phyloP scores from a whole-genome alignment of 1,140 invertebrate genomes.

The Reticulitermes speratus region DNA sequence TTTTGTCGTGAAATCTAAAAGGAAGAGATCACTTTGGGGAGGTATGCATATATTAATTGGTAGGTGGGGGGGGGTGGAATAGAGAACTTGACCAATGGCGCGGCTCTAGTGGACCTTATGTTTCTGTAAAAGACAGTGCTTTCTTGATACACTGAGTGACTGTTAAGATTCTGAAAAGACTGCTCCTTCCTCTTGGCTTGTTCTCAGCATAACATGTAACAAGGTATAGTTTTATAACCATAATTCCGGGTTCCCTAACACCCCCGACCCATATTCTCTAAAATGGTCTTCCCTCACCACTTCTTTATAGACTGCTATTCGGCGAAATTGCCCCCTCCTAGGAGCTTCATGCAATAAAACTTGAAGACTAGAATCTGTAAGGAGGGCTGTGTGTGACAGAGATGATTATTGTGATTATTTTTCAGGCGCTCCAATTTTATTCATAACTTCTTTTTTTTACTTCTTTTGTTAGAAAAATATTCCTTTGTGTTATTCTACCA shows the following conservation, averaged over 20 bases:
- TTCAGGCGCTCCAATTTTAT: neutral
- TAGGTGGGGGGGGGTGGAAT: too few relatives aligned
- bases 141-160: too few relatives aligned
- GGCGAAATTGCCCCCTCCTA: neutral
- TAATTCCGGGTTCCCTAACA: neutral
- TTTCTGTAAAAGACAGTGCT: too few relatives aligned
- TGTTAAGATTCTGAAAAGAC: too few relatives aligned
- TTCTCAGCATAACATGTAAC: constrained; percentile 3
- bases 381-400: neutral
- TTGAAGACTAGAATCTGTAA: constrained; percentile 11
- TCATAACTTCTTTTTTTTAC: neutral
- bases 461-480: neutral
- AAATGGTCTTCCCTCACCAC: neutral
- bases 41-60: too few relatives aligned
- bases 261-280: constrained; percentile 16
- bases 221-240: constrained; percentile 19
- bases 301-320: constrained; percentile 19
- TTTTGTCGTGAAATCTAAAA: too few relatives aligned
- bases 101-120: too few relatives aligned
- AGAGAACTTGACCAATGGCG: too few relatives aligned
- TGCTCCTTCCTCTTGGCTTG: neutral
- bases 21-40: too few relatives aligned
- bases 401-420: constrained; percentile 18
- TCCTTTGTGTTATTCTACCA: neutral
- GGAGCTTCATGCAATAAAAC: neutral